Evolutionary conservation across 2,888 invertebrate genomes (phyloP).

Genomic region (Elysia crispata): DNA sequence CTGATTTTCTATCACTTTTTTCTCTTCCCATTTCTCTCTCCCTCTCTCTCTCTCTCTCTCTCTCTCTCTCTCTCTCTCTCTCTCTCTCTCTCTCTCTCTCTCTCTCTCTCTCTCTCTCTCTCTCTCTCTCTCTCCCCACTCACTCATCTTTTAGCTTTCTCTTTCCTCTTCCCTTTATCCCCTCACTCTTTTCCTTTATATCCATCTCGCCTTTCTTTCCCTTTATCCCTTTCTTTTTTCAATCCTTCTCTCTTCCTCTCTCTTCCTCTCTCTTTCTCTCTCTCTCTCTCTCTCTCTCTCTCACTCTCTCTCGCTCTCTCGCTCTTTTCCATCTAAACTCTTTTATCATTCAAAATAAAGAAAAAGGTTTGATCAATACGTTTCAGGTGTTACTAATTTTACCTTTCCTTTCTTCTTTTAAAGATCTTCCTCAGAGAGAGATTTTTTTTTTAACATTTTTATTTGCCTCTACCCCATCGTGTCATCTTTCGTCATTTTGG

Average conservation of each 20-base stretch:
- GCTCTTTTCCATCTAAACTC: background rate
- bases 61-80: slow-evolving; percentile 27
- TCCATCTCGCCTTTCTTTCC: background rate
- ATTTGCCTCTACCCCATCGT: too few species aligned
- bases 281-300: slow-evolving; percentile 17
- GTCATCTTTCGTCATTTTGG: too few species aligned
- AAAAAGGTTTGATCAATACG: too few species aligned
- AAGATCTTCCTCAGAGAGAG: too few species aligned
- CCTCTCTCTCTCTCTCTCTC: slow-evolving; percentile 25
- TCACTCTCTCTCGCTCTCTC: too few species aligned
- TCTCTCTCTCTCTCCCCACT: background rate
- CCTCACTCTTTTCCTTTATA: too few species aligned
- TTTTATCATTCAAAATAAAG: background rate
- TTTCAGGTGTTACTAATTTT: too few species aligned
- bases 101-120: slow-evolving; percentile 24
- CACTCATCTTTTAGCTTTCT: too few species aligned
- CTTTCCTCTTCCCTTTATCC: background rate
- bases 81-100: slow-evolving; percentile 31
- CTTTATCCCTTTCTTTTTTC: slow-evolving; percentile 9
- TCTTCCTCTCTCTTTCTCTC: slow-evolving; percentile 18
- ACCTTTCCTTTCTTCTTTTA: too few species aligned
- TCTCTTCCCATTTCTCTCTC: slow-evolving; percentile 15
- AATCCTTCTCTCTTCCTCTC: slow-evolving; percentile 27
- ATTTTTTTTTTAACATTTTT: too few species aligned
- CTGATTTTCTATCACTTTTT: slow-evolving; percentile 21